Evolutionary conservation across 1,140 invertebrate species (phyloP).

Genomic region (Panagrolaimus sp.): DNA sequence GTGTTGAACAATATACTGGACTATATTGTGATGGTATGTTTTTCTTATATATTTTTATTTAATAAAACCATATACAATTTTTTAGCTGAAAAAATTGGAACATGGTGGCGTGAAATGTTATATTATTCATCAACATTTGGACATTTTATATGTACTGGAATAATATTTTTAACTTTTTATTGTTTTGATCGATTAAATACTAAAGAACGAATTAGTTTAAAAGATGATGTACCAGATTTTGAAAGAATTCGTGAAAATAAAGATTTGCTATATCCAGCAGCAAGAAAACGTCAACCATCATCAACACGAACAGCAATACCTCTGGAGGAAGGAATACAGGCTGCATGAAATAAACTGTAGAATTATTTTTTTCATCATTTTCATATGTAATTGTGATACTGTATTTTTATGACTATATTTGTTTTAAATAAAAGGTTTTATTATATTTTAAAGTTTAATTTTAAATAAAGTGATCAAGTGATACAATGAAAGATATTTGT

Average conservation of each 20-base stretch:
- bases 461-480: too few relatives aligned
- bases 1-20: not conserved
- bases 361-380: too few relatives aligned
- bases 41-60: not conserved
- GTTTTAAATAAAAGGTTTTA: too few relatives aligned
- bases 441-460: too few relatives aligned
- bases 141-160: not conserved
- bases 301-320: too few relatives aligned
- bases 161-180: not conserved
- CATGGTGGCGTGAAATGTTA: conserved; percentile 5
- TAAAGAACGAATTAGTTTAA: not conserved
- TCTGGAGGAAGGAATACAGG: too few relatives aligned
- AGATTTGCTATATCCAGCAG: too few relatives aligned
- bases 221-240: not conserved
- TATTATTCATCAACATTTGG: not conserved
- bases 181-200: not conserved
- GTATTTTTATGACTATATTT: too few relatives aligned
- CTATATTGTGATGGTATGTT: conserved; percentile 11
- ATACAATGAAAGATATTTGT: too few relatives aligned
- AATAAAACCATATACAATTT: not conserved
- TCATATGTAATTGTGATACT: too few relatives aligned
- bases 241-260: not conserved
- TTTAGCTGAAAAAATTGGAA: not conserved
- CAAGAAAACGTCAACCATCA: too few relatives aligned
- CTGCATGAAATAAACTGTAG: too few relatives aligned